phyloP scores from a whole-genome alignment of 2,113 vertebrate genomes.

The Chamaea fasciata region DNA sequence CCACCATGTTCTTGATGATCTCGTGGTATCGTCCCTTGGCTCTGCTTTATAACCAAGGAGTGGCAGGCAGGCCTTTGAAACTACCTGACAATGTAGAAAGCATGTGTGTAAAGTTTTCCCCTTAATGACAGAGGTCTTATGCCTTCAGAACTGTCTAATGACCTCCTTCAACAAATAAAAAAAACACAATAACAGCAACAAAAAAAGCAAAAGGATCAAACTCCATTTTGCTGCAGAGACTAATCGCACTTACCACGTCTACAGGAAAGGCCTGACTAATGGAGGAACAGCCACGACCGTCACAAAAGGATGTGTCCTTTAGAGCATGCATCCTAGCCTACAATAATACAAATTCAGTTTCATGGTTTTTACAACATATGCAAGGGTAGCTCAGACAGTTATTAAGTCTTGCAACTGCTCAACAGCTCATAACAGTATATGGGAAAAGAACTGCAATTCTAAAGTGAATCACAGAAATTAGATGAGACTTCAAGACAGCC shows the following conservation, averaged over 20 bases:
- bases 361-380: background rate
- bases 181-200: background rate
- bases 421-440: background rate
- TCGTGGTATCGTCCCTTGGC: background rate
- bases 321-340: background rate
- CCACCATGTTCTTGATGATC: background rate
- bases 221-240: background rate
- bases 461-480: background rate
- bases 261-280: background rate
- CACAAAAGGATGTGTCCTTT: background rate
- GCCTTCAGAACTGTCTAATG: background rate
- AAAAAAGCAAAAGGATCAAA: background rate
- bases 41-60: background rate
- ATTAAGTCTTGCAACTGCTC: background rate
- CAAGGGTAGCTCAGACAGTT: background rate
- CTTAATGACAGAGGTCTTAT: background rate
- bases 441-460: background rate
- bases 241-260: background rate
- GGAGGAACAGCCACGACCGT: background rate
- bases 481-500: background rate
- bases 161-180: background rate
- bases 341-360: background rate
- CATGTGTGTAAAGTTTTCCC: background rate
- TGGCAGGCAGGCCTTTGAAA: background rate
- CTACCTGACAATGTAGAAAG: background rate